Evolutionary conservation across 2,888 invertebrate genomes (phyloP), one percentile per base, ranked within the genome.

Genomic region (Cephus sareptanus): DNA sequence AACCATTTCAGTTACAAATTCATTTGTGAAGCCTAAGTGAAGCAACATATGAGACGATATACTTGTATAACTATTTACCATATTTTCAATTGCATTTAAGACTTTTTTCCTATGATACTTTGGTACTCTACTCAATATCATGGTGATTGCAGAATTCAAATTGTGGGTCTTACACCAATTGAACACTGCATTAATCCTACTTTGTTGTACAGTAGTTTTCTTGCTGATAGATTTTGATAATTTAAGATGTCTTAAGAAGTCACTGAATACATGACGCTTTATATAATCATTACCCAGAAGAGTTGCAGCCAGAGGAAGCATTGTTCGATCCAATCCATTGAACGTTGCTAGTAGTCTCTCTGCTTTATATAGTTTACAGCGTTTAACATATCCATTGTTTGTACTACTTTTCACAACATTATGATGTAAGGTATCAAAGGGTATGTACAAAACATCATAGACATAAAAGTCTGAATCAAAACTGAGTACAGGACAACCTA

Each of bases 401-500:
- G 79, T 80, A 35, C 82, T 37, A 82, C 84, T 79, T 79, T 83
- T 88, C 30, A 79, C 73, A 15, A 87, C 74, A 73, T 93, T 93
- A 11, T 93, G 90, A 6, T 95, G 93, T 15, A 97, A 88, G 34
- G 95, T 95, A 40, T 94, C 93, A 82, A 97, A 94, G 0, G 97
- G 97, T 82, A 99, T 95, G 85, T 97, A 98, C 2, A 93, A 92
- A 0, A 97, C 95, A 92, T 97, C 96, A 91, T 96, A 97, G 82
- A 99, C 95, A 87, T 95, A 98, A 92, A 98, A 99, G 92, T 99
- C 99, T 0, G 98, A 98, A 92, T 99, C 99, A 85, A 96, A 96
- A 87, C 98, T 98, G 4, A 99, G 90, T 3, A 99, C 95, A 0
- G 98, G 98, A 86, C 97, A 98, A 69, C 95, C 93, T 3, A 97